phyloP scores from a whole-genome alignment of 2,797 vertebrate genomes.

The Coranthus polyacanthus region DNA sequence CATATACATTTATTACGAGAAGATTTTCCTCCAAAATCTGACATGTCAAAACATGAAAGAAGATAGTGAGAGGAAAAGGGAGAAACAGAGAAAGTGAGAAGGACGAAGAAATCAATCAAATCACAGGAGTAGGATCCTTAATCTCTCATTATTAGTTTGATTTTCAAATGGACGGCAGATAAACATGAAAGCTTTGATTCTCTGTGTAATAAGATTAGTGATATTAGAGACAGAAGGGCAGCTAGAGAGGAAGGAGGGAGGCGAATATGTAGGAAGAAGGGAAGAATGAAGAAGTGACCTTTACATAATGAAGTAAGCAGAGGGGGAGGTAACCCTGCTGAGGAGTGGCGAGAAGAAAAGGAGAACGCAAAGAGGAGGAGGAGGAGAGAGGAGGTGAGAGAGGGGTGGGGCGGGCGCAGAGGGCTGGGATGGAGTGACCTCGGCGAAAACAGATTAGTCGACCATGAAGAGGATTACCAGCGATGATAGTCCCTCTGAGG shows the following conservation, averaged over 20 bases:
- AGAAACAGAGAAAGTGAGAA: not conserved
- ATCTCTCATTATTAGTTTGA: conserved; percentile 94
- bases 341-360: conserved; percentile 1
- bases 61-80: not conserved
- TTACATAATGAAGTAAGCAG: conserved; percentile 47
- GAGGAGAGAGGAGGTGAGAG: not conserved
- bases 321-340: conserved; percentile 32
- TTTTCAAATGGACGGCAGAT: conserved; percentile 92
- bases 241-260: conserved; percentile 2
- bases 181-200: conserved; percentile 86
- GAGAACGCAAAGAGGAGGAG: not conserved
- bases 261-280: conserved; percentile 5
- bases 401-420: not conserved
- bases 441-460: conserved; percentile 89
- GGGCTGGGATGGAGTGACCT: conserved; percentile 54
- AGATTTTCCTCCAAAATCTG: not conserved
- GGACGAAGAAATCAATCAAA: not conserved
- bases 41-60: conserved; percentile 1
- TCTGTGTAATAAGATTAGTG: conserved; percentile 77
- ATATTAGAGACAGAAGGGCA: conserved; percentile 61
- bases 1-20: too few relatives aligned
- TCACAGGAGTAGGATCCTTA: conserved; percentile 49
- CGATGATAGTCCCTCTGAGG: conserved; percentile 82
- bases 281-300: conserved; percentile 47
- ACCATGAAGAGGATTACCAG: conserved; percentile 91